These are phyloP conservation scores for Leptarthrus brevirostris DNA, from an alignment of 2,888 invertebrate species.

Conservation along the genomic window DNA sequence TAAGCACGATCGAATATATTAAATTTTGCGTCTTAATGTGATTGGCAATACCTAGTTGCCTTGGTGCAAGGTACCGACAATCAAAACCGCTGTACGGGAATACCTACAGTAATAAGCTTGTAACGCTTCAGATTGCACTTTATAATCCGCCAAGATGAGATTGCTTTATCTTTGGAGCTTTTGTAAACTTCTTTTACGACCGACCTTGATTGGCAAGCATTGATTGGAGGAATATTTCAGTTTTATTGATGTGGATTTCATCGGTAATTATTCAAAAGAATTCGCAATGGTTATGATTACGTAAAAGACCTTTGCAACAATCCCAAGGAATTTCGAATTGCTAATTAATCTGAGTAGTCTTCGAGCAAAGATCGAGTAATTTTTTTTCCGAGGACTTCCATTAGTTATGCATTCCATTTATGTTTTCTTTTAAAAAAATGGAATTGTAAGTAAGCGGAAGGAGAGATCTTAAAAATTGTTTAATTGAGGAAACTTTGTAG, in stretches of 20 bases:
- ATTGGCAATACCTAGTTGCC: neutral
- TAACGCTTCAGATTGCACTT: slow-evolving; percentile 1
- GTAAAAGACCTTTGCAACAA: slow-evolving; percentile 14
- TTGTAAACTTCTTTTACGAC: neutral
- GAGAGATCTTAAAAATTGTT: neutral
- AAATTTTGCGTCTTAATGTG: neutral
- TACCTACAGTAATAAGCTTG: neutral
- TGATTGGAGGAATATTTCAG: slow-evolving; percentile 25
- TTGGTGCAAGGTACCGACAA: neutral
- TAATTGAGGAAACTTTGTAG: neutral
- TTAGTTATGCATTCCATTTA: neutral
- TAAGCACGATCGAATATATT: neutral
- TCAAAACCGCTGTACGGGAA: neutral
- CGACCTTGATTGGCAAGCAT: slow-evolving; percentile 37
- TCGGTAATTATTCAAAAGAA: slow-evolving; percentile 32
- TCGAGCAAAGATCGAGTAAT: neutral
- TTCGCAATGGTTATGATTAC: slow-evolving; percentile 16
- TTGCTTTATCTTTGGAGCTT: slow-evolving; percentile 1
- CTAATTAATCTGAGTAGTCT: neutral
- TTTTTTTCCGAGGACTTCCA: neutral
- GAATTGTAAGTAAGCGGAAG: neutral
- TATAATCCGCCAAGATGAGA: neutral
- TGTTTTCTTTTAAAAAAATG: neutral
- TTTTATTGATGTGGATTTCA: slow-evolving; percentile 29
- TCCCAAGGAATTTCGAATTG: slow-evolving; percentile 25